Evolutionary conservation across 2,113 vertebrate species (phyloP).

Genomic region (Anolis carolinensis): DNA sequence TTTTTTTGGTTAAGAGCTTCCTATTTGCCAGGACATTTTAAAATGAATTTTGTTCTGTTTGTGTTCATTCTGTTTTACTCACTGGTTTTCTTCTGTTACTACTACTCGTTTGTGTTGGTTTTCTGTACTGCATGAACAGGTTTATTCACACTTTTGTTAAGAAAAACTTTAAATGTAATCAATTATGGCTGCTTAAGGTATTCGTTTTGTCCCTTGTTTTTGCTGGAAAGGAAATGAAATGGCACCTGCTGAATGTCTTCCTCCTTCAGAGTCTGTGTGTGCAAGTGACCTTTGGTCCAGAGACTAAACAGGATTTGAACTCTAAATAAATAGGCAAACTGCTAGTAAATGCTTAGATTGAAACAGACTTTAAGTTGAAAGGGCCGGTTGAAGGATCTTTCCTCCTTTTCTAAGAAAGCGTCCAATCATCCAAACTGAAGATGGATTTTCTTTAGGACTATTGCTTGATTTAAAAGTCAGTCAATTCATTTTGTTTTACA

Average conservation of each 20-base stretch:
- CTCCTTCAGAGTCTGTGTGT: not conserved
- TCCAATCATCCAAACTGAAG: not conserved
- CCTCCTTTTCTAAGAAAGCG: not conserved
- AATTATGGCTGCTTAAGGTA: not conserved
- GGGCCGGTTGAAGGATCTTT: not conserved
- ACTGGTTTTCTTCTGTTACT: not conserved
- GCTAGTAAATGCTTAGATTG: not conserved
- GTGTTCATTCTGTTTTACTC: not conserved
- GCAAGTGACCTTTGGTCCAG: conserved; percentile 1
- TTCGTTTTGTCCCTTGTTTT: not conserved
- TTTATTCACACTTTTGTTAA: not conserved
- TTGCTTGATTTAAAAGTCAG: not conserved
- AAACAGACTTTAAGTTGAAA: not conserved
- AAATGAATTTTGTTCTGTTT: not conserved
- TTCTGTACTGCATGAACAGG: not conserved
- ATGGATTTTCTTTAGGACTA: not conserved
- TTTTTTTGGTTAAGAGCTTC: not conserved
- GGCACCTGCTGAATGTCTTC: not conserved
- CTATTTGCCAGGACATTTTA: not conserved
- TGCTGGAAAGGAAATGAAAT: not conserved
- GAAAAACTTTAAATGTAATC: not conserved
- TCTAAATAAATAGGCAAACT: conserved; percentile 2
- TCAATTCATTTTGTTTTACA: too few relatives aligned
- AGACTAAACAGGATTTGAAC: conserved; percentile 11
- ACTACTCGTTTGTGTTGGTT: not conserved